Base-by-base conservation (phyloP, 2,888 invertebrate genomes). In the Andrena dorsata region DNA sequence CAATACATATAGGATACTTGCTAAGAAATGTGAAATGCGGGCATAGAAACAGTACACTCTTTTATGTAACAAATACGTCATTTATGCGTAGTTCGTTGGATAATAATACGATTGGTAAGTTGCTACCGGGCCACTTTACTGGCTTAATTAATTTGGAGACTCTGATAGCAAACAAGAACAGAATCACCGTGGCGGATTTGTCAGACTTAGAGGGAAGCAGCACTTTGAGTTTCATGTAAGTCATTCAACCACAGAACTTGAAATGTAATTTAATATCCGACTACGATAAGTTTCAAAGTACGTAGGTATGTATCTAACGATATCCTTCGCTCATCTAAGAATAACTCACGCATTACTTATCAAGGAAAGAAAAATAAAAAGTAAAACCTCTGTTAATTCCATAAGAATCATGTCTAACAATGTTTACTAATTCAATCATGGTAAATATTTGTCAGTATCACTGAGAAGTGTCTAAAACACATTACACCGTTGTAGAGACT, bases 161-260 rank as follows among this genome's bases (percentile, higher is more conserved):
- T 93, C 89, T 96, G 26, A 93, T 94, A 84, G 86, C 95, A 35
- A 92, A 94, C 51, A 92, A 94, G 63, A 96, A 96, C 90, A 90
- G 91, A 76, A 91, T 96, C 65, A 84, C 85, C 8, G 80, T 90
- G 23, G 93, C 95, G 61, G 93, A 95, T 87, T 89, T 95, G 83
- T 89, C 91, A 0, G 94, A 94, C 78, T 93, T 95, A 58, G 89
- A 90, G 26, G 92, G 94, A 75, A 92, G 95, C 86, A 91, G 88
- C 1, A 86, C 89, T 6, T 89, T 95, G 60, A 91, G 93, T 65
- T 94, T 94, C 94, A 90, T 95, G 90, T 94, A 86, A 93, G 91
- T 86, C 13, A 0, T 32, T 47, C 26, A 20, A 2, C 23, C 16
- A 41, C 13, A 41, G 56, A 56, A 49, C 13, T 41, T 2, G 1